These are phyloP conservation scores for Dasypus novemcinctus DNA, from an alignment of 2,113 vertebrate species.

Conservation along the genomic window DNA sequence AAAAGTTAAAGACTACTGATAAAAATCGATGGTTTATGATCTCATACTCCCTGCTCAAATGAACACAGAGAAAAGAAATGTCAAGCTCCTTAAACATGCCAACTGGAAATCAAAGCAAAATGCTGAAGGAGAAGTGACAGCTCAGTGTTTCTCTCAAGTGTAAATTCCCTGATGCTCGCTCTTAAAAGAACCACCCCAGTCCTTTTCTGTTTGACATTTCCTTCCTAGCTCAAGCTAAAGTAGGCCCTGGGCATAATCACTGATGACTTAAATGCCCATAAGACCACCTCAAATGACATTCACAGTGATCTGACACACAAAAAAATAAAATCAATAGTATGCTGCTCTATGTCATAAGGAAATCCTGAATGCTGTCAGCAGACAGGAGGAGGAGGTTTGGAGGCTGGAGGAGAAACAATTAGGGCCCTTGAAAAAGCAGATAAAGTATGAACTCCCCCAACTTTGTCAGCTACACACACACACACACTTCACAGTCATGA, in stretches of 20 bases:
- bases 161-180: neutral
- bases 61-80: slow-evolving; percentile 63
- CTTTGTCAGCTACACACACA: slow-evolving; percentile 33
- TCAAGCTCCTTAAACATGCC: slow-evolving; percentile 70
- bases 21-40: slow-evolving; percentile 56
- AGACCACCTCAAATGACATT: slow-evolving; percentile 57
- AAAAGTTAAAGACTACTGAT: slow-evolving; percentile 55
- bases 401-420: slow-evolving; percentile 49
- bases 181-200: slow-evolving; percentile 31
- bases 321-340: slow-evolving; percentile 57
- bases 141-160: slow-evolving; percentile 31
- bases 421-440: slow-evolving; percentile 46
- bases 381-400: slow-evolving; percentile 1
- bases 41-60: slow-evolving; percentile 59
- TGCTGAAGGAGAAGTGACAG: slow-evolving; percentile 46
- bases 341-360: slow-evolving; percentile 65
- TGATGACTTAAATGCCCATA: slow-evolving; percentile 59
- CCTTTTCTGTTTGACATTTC: slow-evolving; percentile 49
- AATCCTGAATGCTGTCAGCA: slow-evolving; percentile 61
- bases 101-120: slow-evolving; percentile 64
- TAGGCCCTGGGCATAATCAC: slow-evolving; percentile 58
- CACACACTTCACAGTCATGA: neutral
- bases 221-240: slow-evolving; percentile 32
- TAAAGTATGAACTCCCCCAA: slow-evolving; percentile 62
- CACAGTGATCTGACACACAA: slow-evolving; percentile 47